phyloP scores from a whole-genome alignment of 1,140 invertebrate species.

The Marisa cornuarietis region DNA sequence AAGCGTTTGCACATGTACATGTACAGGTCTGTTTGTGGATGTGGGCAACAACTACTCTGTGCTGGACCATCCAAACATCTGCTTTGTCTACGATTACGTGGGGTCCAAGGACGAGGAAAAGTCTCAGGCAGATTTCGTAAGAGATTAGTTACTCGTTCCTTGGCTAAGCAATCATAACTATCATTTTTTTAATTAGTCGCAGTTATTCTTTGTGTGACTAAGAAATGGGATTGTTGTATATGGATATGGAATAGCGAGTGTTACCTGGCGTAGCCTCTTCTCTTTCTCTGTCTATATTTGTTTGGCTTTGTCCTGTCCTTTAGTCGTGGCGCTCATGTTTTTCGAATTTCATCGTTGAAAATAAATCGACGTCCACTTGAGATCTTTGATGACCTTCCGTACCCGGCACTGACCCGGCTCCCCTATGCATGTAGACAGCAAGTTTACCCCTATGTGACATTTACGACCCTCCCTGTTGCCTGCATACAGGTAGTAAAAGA shows the following conservation, averaged over 20 bases:
- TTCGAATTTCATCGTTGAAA: not conserved
- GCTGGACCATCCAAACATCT: constrained; percentile 64
- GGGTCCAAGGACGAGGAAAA: constrained; percentile 62
- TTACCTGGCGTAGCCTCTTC: not conserved
- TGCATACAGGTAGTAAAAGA: constrained; percentile 58
- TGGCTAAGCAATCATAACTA: too few species aligned
- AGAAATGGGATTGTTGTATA: too few species aligned
- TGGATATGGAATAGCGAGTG: too few species aligned
- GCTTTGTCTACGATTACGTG: constrained; percentile 65
- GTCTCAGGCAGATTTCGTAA: constrained; percentile 60
- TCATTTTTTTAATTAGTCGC: too few species aligned
- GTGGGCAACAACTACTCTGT: constrained; percentile 66
- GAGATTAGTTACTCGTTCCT: constrained; percentile 5
- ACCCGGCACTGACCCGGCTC: too few species aligned
- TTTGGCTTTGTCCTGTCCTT: not conserved
- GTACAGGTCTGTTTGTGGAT: constrained; percentile 63
- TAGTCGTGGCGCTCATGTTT: not conserved
- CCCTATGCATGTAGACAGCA: not conserved
- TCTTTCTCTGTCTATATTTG: not conserved
- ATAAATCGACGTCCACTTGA: not conserved
- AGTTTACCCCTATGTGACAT: not conserved
- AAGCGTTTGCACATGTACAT: not conserved
- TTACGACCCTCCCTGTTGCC: not conserved
- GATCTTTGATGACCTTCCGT: not conserved
- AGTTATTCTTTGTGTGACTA: too few species aligned